These are phyloP conservation scores for Progne subis DNA, from an alignment of 2,113 vertebrate genomes.

Conservation along the genomic window DNA sequence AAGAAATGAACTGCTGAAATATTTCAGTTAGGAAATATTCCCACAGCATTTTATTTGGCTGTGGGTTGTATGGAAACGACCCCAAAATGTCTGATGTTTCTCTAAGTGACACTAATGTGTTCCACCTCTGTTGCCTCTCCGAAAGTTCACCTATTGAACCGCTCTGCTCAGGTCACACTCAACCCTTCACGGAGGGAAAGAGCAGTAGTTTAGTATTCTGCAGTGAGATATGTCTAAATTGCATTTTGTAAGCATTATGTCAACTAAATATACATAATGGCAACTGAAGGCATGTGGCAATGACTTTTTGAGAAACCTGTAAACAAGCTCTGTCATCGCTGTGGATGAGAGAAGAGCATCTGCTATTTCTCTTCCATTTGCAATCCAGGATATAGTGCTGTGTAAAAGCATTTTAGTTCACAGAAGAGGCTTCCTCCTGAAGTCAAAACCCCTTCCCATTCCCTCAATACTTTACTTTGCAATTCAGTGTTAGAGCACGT, in stretches of 20 bases:
- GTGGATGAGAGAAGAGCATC: background rate
- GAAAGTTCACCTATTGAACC: background rate
- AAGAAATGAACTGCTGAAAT: background rate
- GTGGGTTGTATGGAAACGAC: background rate
- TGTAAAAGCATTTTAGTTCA: background rate
- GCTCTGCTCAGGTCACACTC: background rate
- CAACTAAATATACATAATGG: background rate
- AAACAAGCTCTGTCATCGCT: background rate
- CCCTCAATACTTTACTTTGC: background rate
- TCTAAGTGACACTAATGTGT: background rate
- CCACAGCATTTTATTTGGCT: background rate
- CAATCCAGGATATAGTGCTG: background rate
- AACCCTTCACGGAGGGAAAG: background rate
- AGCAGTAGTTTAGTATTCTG: background rate
- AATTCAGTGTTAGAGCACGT: background rate
- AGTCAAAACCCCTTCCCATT: background rate
- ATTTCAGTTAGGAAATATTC: background rate
- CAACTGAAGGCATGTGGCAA: background rate
- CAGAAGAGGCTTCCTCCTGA: background rate
- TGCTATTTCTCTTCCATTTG: background rate
- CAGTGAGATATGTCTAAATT: background rate
- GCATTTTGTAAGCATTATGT: background rate
- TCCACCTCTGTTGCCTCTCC: background rate
- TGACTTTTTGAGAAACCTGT: background rate
- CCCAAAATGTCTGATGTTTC: background rate